Base-by-base conservation (phyloP, 2,888 invertebrate species). In the Netelia fuscicornis region DNA sequence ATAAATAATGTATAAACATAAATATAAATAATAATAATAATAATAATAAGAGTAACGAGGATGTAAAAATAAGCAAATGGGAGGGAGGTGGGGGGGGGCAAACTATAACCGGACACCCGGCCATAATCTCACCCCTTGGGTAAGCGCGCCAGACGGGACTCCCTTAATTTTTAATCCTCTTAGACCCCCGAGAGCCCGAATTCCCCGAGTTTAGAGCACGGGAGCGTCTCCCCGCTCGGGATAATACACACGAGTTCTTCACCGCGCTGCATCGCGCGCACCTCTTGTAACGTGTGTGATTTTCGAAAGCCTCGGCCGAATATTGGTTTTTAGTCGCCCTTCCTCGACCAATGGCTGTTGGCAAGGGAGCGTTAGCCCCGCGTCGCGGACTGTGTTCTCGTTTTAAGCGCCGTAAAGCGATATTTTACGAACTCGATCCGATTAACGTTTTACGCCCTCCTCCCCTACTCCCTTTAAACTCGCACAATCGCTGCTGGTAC, bases 151-250 rank as follows among this genome's bases (percentile, higher is more conserved):
- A 86, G 88, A 86, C 87, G 79, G 74, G 83, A 85, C 85, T 83
- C 88, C 88, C 89, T 90, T 88, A 89, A 88, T 89, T 89, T 83
- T 90, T 89, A 90, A 91, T 91, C 90, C 88, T 87, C 90, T 91
- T 90, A 90, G 78, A 74, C 75, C 78, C 9, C 17, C n/a, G 76
- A 79, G 52, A 76, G 83, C 65, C 76, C 87, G 72, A 88, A 90
- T 90, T 89, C 84, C 54, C 74, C 23, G 78, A 78, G 81, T 79
- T 72, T 56, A 80, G 62, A 48, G 60, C 80, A 77, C 83, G 79
- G 79, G 82, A 54, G 79, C 56, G 37, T 52, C 65, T 23, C 11
- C 6, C 3, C 23, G 54, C 58, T 67, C 70, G 64, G 44, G 60
- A 44, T 74, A 52, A 62, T 64, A 60, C 68, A 76, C 20, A 42